These are phyloP conservation scores for Planococcus citri DNA, from an alignment of 1,140 invertebrate genomes.

Conservation along the genomic window DNA sequence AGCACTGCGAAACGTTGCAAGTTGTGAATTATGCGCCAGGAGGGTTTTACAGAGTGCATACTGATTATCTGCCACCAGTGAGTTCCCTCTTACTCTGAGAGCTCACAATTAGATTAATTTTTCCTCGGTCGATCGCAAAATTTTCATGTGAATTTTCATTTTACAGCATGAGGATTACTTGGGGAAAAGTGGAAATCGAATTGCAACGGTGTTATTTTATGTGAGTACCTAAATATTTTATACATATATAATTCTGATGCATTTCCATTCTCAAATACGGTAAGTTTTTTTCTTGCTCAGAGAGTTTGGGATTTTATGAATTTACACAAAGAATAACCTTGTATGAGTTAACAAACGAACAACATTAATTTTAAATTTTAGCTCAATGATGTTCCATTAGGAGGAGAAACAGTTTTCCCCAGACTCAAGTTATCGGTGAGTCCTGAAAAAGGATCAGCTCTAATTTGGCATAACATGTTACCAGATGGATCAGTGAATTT, in stretches of 20 bases:
- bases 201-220: slow-evolving; percentile 63
- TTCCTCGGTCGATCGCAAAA: too few species aligned
- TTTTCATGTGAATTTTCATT: too few species aligned
- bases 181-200: slow-evolving; percentile 46
- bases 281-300: too few species aligned
- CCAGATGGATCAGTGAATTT: slow-evolving; percentile 83
- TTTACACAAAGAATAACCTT: too few species aligned
- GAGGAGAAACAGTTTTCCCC: slow-evolving; percentile 91
- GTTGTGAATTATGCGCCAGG: slow-evolving; percentile 97
- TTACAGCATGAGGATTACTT: too few species aligned
- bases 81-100: too few species aligned
- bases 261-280: too few species aligned
- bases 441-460: slow-evolving; percentile 80
- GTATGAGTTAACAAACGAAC: not conserved
- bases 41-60: slow-evolving; percentile 97
- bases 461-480: slow-evolving; percentile 92
- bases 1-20: slow-evolving; percentile 85
- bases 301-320: too few species aligned
- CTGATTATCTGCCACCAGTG: slow-evolving; percentile 62
- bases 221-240: slow-evolving; percentile 28
- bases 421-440: slow-evolving; percentile 65
- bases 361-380: too few species aligned
- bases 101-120: too few species aligned
- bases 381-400: slow-evolving; percentile 91
- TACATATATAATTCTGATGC: not conserved